These are phyloP conservation scores for Choloepus didactylus DNA, from an alignment of 2,797 vertebrate genomes.

Conservation along the genomic window DNA sequence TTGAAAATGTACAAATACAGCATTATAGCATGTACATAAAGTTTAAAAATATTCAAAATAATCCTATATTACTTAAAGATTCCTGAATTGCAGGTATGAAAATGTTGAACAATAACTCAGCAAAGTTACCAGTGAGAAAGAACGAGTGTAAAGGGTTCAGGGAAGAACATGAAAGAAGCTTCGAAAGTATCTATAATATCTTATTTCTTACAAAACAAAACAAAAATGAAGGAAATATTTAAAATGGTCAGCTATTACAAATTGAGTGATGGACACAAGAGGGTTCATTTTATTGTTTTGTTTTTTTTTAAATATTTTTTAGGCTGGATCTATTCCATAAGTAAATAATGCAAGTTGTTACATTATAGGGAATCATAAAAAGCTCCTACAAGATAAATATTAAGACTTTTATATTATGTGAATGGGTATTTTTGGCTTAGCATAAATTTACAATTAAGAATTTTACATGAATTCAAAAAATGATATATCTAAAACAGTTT, in stretches of 20 bases:
- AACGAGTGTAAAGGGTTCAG: background rate
- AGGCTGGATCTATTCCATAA: background rate
- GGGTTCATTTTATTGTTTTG: background rate
- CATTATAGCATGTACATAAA: background rate
- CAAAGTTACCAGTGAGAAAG: background rate
- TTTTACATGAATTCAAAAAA: background rate
- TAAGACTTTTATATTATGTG: background rate
- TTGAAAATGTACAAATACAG: background rate
- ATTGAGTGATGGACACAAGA: background rate
- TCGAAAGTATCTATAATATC: background rate
- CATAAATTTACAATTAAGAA: background rate
- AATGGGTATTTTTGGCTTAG: background rate
- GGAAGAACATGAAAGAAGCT: background rate
- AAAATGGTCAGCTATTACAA: background rate
- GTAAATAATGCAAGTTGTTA: background rate
- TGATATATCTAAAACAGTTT: background rate
- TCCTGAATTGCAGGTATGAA: background rate
- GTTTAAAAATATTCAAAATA: background rate
- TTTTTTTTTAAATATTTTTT: background rate
- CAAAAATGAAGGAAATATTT: background rate
- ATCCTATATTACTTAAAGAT: background rate
- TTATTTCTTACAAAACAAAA: constrained; percentile 1
- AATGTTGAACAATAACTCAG: background rate
- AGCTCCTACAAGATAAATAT: background rate
- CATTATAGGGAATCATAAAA: background rate